Percentiles rank a stretch among this genome's conserved stretches.
These are phyloP conservation scores for Sphenopsis melanotis DNA, from an alignment of 2,797 vertebrate species.

Conservation along the genomic window DNA sequence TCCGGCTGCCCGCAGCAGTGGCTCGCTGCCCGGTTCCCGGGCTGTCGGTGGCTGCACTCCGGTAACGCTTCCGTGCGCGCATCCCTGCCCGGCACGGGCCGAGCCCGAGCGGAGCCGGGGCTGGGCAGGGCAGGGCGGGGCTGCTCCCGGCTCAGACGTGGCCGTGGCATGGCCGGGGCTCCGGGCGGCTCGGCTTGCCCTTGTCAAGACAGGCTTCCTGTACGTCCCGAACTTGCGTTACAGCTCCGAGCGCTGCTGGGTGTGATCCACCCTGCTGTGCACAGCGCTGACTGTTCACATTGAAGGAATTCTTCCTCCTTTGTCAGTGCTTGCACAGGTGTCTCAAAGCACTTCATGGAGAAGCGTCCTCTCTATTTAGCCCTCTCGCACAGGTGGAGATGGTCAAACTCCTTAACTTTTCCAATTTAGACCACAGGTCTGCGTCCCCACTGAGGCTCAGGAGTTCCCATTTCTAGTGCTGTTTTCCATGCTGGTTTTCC, in stretches of 20 bases:
- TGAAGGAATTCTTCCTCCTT: neutral
- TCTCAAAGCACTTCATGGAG: accelerated
- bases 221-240: neutral
- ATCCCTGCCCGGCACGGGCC: neutral
- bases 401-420: neutral
- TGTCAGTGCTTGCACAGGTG: neutral
- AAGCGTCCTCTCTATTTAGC: neutral
- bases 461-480: neutral
- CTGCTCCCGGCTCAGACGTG: neutral
- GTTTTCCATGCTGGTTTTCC: neutral
- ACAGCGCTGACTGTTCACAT: accelerated
- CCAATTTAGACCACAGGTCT: neutral
- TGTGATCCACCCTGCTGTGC: neutral
- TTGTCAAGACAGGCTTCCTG: neutral
- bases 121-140: neutral
- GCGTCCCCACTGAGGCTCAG: accelerated
- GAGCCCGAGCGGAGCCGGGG: neutral
- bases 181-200: neutral
- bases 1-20: neutral
- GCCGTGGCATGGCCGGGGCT: neutral
- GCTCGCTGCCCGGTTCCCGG: neutral
- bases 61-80: neutral
- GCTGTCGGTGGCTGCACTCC: neutral
- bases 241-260: neutral
- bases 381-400: neutral